Base-by-base conservation (phyloP, 2,797 vertebrate species). In the Myotis planiceps region DNA sequence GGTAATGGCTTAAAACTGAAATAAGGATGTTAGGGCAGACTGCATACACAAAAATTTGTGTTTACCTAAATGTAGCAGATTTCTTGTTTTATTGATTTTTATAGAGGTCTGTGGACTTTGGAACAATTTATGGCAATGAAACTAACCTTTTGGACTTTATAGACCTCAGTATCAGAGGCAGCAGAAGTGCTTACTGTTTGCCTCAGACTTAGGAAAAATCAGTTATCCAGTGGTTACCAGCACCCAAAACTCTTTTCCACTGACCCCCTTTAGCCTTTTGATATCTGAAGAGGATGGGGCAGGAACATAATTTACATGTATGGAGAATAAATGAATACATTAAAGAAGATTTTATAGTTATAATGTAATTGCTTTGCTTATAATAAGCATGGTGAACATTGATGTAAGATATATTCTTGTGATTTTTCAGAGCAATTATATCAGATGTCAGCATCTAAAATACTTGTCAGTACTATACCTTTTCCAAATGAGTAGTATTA, bases 61-160 rank as follows among this genome's bases (percentile, higher is more conserved):
- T 80, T 84, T 90, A 72, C n/a, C 27, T 80, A 42, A 58, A 42
- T 42, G 34, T 29, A 72, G n/a, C 66, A 37, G 25, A 53, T 76
- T 60, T 82, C 68, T 69, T 53, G 2, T 75, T 42, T 88, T n/a
- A 78, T 13, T 90, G 12, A 16, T 60, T 65, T 88, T 86, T 58
- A 55, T 87, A 45, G 65, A 91, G 32, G 27, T n/a, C 45, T 76
- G 6, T 65, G 91, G 75, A 95, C 93, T 94, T 92, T 94, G 91
- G 39, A 97, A 89, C 9, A 37, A 42, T 96, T 97, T 95, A 97
- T 75, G 55, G 14, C 91, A 72, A 53, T 65, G 82, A 89, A 97
- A 95, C 79, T 91, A 53, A 86, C 14, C 94, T 92, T 87, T 85
- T 90, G 60, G 15, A 88, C 66, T 89, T 60, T 39, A 5, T 14